A percentile compares a stretch with the other conserved stretches of the same genome.
These are phyloP conservation scores for Oryzias sinensis DNA, from an alignment of 2,797 vertebrate species.

Conservation along the genomic window DNA sequence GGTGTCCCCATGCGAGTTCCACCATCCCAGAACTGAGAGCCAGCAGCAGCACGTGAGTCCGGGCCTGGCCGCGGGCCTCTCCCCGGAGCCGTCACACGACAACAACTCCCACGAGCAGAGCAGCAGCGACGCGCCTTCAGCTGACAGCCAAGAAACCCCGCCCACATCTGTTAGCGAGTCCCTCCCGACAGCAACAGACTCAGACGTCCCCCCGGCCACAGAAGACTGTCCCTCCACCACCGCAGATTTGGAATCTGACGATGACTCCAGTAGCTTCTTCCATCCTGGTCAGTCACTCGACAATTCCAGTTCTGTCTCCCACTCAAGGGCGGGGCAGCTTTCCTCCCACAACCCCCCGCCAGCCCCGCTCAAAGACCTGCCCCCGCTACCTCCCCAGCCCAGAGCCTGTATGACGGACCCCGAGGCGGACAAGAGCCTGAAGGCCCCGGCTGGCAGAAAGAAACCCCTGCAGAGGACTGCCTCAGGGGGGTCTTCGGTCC, in stretches of 20 bases:
- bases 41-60: constrained; percentile 58
- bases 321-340: constrained; percentile 16
- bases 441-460: constrained; percentile 56
- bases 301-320: constrained; percentile 25
- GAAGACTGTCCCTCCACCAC: constrained; percentile 82
- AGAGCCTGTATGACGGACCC: constrained; percentile 90
- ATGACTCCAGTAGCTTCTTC: constrained; percentile 71
- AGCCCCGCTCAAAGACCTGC: constrained; percentile 81
- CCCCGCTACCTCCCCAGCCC: constrained; percentile 81
- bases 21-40: constrained; percentile 82
- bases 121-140: constrained; percentile 40
- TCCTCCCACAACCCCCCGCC: constrained; percentile 79
- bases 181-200: constrained; percentile 81
- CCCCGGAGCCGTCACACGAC: constrained; percentile 56
- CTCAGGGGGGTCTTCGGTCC: constrained; percentile 4
- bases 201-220: constrained; percentile 71
- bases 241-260: constrained; percentile 83
- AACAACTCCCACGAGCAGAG: constrained; percentile 63
- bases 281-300: constrained; percentile 50
- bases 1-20: constrained; percentile 93
- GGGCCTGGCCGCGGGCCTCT: constrained; percentile 35
- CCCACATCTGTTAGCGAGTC: constrained; percentile 85
- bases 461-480: constrained; percentile 45
- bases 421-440: constrained; percentile 70
- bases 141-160: constrained; percentile 75